Evolutionary conservation across 1,140 invertebrate genomes (phyloP).

Genomic region (Danaus melanippus): DNA sequence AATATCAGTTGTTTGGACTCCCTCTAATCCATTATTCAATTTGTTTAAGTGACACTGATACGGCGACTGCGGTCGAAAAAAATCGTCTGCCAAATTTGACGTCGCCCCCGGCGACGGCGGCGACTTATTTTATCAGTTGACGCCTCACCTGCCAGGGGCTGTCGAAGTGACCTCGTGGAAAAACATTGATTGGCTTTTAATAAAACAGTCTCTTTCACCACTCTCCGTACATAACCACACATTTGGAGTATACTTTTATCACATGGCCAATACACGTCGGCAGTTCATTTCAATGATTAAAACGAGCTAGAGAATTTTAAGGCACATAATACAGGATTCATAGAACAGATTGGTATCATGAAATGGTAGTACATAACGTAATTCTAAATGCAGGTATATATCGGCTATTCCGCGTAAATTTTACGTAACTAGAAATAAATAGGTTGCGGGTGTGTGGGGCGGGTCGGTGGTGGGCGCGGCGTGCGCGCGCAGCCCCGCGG

Average conservation of each 20-base stretch:
- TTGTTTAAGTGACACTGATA: conserved; percentile 72
- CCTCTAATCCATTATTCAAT: conserved; percentile 66
- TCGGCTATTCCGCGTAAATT: conserved; percentile 69
- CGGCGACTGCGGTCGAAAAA: conserved; percentile 56
- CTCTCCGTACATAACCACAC: no score
- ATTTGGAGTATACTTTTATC: no score
- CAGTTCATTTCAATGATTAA: no score
- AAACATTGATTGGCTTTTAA: conserved; percentile 58
- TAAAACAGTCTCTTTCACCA: conserved; percentile 20
- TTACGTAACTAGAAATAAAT: conserved; percentile 72
- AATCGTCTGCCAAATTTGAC: conserved; percentile 63
- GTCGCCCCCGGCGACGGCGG: conserved; percentile 42
- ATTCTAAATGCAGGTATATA: conserved; percentile 61
- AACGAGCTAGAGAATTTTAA: no score
- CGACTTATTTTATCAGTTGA: conserved; percentile 58
- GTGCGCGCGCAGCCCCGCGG: conserved; percentile 47
- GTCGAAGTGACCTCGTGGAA: conserved; percentile 37
- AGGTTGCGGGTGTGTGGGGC: conserved; percentile 69
- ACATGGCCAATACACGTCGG: no score
- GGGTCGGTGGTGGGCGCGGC: conserved; percentile 58
- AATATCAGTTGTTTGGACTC: conserved; percentile 11
- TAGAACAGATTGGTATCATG: no score
- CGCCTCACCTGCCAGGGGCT: conserved; percentile 49
- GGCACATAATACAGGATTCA: no score
- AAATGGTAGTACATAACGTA: conserved; percentile 23